Conservation (phyloP, 2,113 vertebrate species). For the Eidolon helvum region DNA sequence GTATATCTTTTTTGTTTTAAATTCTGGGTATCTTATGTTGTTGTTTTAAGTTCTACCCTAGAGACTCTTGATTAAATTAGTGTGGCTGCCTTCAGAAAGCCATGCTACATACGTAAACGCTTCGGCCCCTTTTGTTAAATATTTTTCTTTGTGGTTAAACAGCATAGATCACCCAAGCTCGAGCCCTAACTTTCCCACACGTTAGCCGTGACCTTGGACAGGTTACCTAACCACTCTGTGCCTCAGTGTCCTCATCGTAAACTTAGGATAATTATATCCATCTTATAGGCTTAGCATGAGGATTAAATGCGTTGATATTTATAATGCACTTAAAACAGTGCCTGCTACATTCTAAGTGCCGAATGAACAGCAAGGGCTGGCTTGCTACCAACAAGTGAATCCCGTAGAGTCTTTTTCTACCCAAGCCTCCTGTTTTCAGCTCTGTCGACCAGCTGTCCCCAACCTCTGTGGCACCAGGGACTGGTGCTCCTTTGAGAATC, state of each 20-base stretch:
- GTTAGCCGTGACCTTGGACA: background rate
- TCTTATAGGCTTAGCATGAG: background rate
- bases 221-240: background rate
- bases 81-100: background rate
- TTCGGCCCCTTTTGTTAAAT: background rate
- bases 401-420: background rate
- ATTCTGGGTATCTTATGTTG: background rate
- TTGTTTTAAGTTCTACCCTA: background rate
- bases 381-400: background rate
- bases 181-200: rapidly evolving
- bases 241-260: background rate
- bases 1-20: background rate
- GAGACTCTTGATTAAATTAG: background rate
- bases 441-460: too few relatives aligned
- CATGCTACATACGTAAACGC: rapidly evolving
- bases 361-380: background rate
- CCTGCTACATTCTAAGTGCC: background rate
- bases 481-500: too few relatives aligned
- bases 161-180: too few relatives aligned
- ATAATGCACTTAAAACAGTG: background rate
- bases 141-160: background rate
- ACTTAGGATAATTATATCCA: background rate
- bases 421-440: background rate
- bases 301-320: background rate
- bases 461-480: too few relatives aligned